phyloP scores from a whole-genome alignment of 2,113 vertebrate species.

The Marmota flaviventris region DNA sequence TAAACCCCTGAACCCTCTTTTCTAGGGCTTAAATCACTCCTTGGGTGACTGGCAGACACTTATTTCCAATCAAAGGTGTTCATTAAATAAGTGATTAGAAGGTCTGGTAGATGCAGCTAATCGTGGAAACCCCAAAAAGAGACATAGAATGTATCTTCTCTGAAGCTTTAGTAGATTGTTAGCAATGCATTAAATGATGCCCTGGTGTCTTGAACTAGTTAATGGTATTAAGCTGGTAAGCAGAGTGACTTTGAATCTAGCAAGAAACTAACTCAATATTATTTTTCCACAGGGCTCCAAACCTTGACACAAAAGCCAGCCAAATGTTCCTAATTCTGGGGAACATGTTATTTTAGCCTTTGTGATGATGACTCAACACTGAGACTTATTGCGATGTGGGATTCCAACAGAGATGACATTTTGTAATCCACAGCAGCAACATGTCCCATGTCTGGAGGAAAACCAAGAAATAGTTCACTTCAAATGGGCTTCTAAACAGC shows the following conservation, averaged over 20 bases:
- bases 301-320: slow-evolving; percentile 75
- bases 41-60: slow-evolving; percentile 26
- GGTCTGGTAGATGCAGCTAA: slow-evolving; percentile 33
- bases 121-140: slow-evolving; percentile 73
- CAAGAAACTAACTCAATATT: slow-evolving; percentile 70
- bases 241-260: slow-evolving; percentile 63
- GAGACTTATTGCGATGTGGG: slow-evolving; percentile 44
- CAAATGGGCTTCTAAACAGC: slow-evolving; percentile 75
- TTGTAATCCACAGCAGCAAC: slow-evolving; percentile 70
- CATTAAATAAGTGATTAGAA: slow-evolving; percentile 81
- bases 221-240: slow-evolving; percentile 65
- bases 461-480: slow-evolving; percentile 79
- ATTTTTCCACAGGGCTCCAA: slow-evolving; percentile 77
- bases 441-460: slow-evolving; percentile 70
- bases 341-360: slow-evolving; percentile 79
- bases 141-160: slow-evolving; percentile 52
- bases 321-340: slow-evolving; percentile 81
- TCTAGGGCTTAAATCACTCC: slow-evolving; percentile 32
- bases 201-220: slow-evolving; percentile 68
- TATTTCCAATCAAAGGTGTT: slow-evolving; percentile 67
- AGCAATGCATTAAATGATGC: slow-evolving; percentile 36
- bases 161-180: slow-evolving; percentile 70
- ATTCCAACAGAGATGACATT: slow-evolving; percentile 80
- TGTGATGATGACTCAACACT: slow-evolving; percentile 71
- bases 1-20: slow-evolving; percentile 48